Evolutionary conservation across 2,797 vertebrate genomes (phyloP).

Genomic region (Triplophysa bombifrons): DNA sequence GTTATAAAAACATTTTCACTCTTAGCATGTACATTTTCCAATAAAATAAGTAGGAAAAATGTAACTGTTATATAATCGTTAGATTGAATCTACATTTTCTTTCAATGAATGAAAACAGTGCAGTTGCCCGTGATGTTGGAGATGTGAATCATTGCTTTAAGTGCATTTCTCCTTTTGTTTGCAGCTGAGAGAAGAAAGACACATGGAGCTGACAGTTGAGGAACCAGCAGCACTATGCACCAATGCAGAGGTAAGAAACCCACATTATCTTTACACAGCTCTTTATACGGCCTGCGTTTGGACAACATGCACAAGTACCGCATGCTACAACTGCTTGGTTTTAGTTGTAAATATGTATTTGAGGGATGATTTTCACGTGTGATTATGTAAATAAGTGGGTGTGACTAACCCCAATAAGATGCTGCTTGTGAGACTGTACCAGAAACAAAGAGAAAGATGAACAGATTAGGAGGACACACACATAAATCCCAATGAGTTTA

Average conservation of each 20-base stretch:
- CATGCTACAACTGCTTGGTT: slow-evolving; percentile 7
- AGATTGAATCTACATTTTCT: neutral
- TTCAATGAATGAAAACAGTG: neutral
- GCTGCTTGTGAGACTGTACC: too few relatives aligned
- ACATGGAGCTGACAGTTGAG: slow-evolving; percentile 60
- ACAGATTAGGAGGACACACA: too few relatives aligned
- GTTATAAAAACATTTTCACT: too few relatives aligned
- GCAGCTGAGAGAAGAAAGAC: slow-evolving; percentile 70
- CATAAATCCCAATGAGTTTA: too few relatives aligned
- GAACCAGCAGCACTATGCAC: slow-evolving; percentile 58
- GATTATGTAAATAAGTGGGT: neutral
- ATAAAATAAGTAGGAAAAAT: too few relatives aligned
- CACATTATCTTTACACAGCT: slow-evolving; percentile 32
- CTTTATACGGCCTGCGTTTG: slow-evolving; percentile 14
- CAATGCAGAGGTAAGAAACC: slow-evolving; percentile 66
- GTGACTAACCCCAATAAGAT: too few relatives aligned
- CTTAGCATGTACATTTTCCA: too few relatives aligned
- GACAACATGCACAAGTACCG: slow-evolving; percentile 4
- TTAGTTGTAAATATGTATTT: neutral
- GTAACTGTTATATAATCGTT: neutral
- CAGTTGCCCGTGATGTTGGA: neutral
- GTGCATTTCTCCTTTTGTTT: slow-evolving; percentile 51
- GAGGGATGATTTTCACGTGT: neutral
- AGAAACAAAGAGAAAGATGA: too few relatives aligned
- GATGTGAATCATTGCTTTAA: slow-evolving; percentile 2